Base-by-base conservation (phyloP, 2,888 invertebrate species). In the Acanthoscelides obtectus region DNA sequence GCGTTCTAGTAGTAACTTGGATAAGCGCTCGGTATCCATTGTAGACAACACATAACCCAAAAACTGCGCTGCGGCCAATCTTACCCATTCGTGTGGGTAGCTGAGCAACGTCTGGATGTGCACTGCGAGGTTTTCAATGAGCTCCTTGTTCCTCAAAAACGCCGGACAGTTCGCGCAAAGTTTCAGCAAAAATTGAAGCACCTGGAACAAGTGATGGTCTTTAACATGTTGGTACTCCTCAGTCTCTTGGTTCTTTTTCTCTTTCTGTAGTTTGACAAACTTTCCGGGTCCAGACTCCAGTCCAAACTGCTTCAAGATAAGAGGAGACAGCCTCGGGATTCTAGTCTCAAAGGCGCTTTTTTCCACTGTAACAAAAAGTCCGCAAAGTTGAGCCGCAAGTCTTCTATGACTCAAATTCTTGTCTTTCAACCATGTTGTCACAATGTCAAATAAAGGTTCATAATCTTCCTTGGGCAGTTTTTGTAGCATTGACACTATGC, bases 51-150 rank as follows among this genome's bases (percentile, higher is more conserved):
- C 87, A 68, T 90, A 88, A 0, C 93, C 93, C 66, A 97, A 84
- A 74, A 96, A 88, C 83, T 95, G 94, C 0, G 92, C 89, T 0
- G 95, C 89, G 72, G 90, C 89, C 67, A 95, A 86, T 71, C 96
- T 89, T 0, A 97, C 94, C 96, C 96, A 96, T 45, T 91, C 89
- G 82, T 97, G 97, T 19, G 94, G 93, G 83, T 97, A 92, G 0
- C 89, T 91, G 20, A 97, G 83, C 66, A 95, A 88, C 20, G 87
- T 88, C 84, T 94, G 93, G 78, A 91, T 89, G 80, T 91, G 89
- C 81, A 90, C 90, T 70, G 89, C 87, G 79, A 92, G 84, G 73
- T 88, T 88, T 73, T 93, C 89, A 2, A 88, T 85, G 69, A 88
- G 86, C 25, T 84, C 83, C 0, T 85, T 83, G 75, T 87, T 87